Evolutionary conservation across 1,140 invertebrate species (phyloP), one percentile per base, ranked within the genome.

Genomic region (Argopecten irradians): DNA sequence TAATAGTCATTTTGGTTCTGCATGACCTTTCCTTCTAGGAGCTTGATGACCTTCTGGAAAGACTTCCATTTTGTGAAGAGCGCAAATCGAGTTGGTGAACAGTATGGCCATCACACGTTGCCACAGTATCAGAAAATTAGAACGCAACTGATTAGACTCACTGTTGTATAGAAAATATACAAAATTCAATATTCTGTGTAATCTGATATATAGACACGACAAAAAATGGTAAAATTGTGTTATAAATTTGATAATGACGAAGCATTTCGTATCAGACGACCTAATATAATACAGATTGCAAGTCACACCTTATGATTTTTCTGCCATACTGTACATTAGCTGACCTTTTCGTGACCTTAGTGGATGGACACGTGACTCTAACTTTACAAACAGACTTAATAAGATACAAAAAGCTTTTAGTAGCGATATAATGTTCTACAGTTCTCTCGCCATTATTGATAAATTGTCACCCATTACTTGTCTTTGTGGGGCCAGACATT

Each of bases 301-400:
- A 39, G 36, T 39, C 5, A 39, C 13, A 13, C 5, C 11, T 71
- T 16, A 8, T 71, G n/a, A 71, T 71, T 71, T n/a, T n/a, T n/a
- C 22, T 28, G 55, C 14, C 55, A 71, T 71, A 71, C 11, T 28
- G 22, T 71, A 28, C 55, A 71, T 28, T 71, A 71, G 55, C n/a
- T 71, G 55, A 71, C 55, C 55, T 71, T 28, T 28, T 1, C 0
- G 5, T 71, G 55, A 71, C 55, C 55, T n/a, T n/a, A 7, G 55
- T 22, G 28, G 28, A 71, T 16, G 55, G 55, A 71, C 22, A 28
- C 55, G 55, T 28, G 55, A 71, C 55, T 71, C 55, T 71, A 71
- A 71, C 55, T n/a, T 71, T 71, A 71, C 55, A 71, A 71, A n/a
- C n/a, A 71, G 55, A 71, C 55, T 28, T 71, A 71, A 71, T 71